Evolutionary conservation across 2,888 invertebrate species (phyloP).

Genomic region (Podotricha telesiphe): DNA sequence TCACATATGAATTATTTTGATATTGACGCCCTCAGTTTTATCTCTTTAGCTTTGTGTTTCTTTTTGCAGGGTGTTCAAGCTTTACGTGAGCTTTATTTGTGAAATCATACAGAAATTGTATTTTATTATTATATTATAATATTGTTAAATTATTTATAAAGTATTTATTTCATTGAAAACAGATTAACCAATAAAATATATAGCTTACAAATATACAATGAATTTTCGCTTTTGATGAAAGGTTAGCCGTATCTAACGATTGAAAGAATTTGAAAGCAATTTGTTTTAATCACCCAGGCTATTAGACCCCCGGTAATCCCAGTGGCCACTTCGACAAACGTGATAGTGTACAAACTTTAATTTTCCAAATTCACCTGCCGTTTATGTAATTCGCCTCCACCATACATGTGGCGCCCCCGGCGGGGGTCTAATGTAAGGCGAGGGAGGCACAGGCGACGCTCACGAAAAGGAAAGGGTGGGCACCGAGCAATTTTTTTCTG

Average conservation of each 20-base stretch:
- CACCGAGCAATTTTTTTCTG: slow-evolving; percentile 79
- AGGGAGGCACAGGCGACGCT: slow-evolving; percentile 71
- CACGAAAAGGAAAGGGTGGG: slow-evolving; percentile 82
- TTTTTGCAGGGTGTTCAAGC: slow-evolving; percentile 32
- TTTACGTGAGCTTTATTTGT: neutral
- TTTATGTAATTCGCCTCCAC: slow-evolving; percentile 73
- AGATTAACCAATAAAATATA: neutral
- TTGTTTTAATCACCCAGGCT: slow-evolving; percentile 35
- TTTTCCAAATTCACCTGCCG: slow-evolving; percentile 82
- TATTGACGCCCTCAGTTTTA: slow-evolving; percentile 63
- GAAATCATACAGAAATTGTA: neutral
- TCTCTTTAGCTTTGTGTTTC: slow-evolving; percentile 51
- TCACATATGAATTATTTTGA: slow-evolving; percentile 80
- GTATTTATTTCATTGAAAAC: neutral
- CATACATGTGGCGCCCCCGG: slow-evolving; percentile 69
- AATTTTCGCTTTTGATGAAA: neutral
- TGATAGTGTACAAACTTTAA: slow-evolving; percentile 72
- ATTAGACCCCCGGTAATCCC: slow-evolving; percentile 46
- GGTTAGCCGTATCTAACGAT: neutral
- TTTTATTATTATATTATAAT: neutral
- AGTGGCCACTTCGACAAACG: slow-evolving; percentile 52
- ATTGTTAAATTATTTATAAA: neutral
- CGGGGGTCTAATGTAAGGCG: slow-evolving; percentile 72
- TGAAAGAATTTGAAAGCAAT: slow-evolving; percentile 21
- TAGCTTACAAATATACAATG: too few relatives aligned